Evolutionary conservation across 2,113 vertebrate genomes (phyloP), one percentile per base, ranked within the genome.

Genomic region (Trichomycterus rosablanca): DNA sequence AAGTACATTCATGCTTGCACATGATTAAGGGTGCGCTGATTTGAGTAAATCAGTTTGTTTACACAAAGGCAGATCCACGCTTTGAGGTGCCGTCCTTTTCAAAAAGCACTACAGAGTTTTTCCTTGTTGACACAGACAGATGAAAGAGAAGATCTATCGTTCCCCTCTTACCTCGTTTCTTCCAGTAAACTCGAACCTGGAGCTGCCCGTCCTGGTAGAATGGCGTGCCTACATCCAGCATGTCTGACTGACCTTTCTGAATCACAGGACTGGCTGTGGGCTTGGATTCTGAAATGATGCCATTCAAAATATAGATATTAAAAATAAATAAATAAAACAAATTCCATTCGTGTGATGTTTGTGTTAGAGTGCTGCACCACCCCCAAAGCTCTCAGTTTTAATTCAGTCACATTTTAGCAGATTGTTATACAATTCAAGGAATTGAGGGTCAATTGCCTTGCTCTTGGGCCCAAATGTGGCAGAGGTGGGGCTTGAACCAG

Each of bases 161-260:
- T 37, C 46, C 30, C 9, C 32, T 35, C 32, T 15, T 72, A 94
- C 93, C 93, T 78, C 83, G 84, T 73, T 87, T 90, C 71, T 92
- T 91, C 94, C 93, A 97, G 79, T 95, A 95, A 8, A 95, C 81
- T 61, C 93, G 92, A 60, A 91, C 90, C 50, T 89, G 89, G 50
- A 97, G 92, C 43, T 87, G 88, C 54, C 82, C 84, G 32, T 95
- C 90, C 63, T 94, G 91, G 71, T 89, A 94, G 78, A 96, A 95
- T 0, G 93, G 94, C 1, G 83, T 78, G 28, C 94, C 93, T 6
- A 95, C 80, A 69, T 93, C 91, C 75, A 95, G 74, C 2, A 79
- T 72, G 53, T 83, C 85, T 1, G 79, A 15, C 0, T 74, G 62
- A 63, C 76, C 81, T 49, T 83, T 81, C 63, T 78, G 79, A 49